Percentiles rank a stretch among this genome's conserved stretches.
Conservation (phyloP, 2,888 invertebrate genomes). For the Agriopis marginaria region DNA sequence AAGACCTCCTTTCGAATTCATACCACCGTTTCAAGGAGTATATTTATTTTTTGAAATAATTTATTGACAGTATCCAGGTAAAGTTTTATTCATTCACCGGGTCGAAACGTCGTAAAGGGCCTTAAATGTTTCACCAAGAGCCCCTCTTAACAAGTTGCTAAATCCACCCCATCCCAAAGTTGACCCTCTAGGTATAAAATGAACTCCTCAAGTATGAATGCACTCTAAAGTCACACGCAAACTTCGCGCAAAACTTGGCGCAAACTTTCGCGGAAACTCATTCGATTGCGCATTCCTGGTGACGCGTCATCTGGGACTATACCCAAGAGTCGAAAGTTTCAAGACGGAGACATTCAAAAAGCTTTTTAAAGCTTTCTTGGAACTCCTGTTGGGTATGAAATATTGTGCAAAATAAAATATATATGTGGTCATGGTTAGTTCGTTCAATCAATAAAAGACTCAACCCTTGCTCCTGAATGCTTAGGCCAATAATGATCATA, state of each 20-base stretch:
- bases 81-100: no score
- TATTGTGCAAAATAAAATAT: not conserved
- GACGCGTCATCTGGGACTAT: constrained; percentile 11
- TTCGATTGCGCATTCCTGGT: constrained; percentile 21
- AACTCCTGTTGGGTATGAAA: not conserved
- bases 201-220: constrained; percentile 17
- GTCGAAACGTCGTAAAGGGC: not conserved
- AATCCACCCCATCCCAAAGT: constrained; percentile 3
- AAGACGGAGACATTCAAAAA: constrained; percentile 5
- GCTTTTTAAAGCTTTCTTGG: constrained; percentile 9
- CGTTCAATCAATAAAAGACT: no score
- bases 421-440: no score
- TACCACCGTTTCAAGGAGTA: no score
- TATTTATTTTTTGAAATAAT: no score
- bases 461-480: no score
- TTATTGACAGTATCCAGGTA: no score
- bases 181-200: not conserved
- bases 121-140: not conserved
- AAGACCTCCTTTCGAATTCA: no score
- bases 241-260: constrained; percentile 2
- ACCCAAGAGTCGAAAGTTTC: not conserved
- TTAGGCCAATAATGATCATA: no score
- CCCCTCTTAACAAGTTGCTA: not conserved
- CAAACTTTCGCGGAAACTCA: constrained; percentile 20
- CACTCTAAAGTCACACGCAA: constrained; percentile 6